Conservation (phyloP, 2,113 vertebrate genomes). For the Heloderma charlesbogerti region DNA sequence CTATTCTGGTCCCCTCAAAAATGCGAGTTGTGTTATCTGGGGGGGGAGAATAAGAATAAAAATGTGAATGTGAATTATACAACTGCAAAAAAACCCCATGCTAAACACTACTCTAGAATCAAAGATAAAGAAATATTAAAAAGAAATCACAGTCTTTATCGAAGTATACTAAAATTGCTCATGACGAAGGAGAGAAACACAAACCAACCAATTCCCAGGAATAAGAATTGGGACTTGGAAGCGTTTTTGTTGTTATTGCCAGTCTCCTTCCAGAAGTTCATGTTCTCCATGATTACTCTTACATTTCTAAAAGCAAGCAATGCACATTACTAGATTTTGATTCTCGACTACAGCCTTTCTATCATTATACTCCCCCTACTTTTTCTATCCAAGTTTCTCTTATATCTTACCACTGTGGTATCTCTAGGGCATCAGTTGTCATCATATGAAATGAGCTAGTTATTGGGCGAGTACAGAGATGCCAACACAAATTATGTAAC, state of each 20-base stretch:
- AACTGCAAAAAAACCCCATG: neutral
- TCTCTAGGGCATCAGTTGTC: neutral
- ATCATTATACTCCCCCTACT: neutral
- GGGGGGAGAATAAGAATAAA: slow-evolving; percentile 72
- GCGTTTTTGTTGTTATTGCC: neutral
- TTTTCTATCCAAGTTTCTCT: neutral
- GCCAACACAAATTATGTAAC: neutral
- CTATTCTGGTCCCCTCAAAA: slow-evolving; percentile 96
- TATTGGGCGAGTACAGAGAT: neutral
- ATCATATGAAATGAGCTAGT: neutral
- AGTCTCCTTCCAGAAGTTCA: neutral
- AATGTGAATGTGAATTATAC: neutral
- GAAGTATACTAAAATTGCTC: neutral
- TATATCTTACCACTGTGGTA: neutral
- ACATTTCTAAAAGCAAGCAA: neutral
- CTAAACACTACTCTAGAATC: neutral
- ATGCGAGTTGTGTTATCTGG: slow-evolving; percentile 96
- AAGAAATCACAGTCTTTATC: neutral
- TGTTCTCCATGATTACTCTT: neutral
- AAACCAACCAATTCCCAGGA: neutral
- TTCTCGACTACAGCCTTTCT: neutral
- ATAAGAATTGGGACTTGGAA: neutral
- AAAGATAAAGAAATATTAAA: neutral
- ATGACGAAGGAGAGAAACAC: neutral
- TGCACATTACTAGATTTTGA: neutral